Base-by-base conservation (phyloP, 2,888 invertebrate genomes). In the Choristoneura rosaceana region DNA sequence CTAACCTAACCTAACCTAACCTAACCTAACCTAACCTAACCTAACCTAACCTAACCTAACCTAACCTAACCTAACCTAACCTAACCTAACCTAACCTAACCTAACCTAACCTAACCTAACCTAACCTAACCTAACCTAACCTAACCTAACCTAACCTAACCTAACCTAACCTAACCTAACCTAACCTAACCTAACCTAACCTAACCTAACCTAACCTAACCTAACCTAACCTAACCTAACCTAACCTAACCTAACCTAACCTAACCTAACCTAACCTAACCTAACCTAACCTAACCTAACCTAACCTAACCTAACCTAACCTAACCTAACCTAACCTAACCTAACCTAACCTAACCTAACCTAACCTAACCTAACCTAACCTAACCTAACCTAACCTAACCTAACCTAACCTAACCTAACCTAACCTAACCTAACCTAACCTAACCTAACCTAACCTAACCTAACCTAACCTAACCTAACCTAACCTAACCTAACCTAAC, bases 211-310 rank as follows among this genome's bases (percentile, higher is more conserved):
- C 64, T 68, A 73, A 68, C 73, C 64, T 59, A 63, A 64, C 73
- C 64, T 58, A 70, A 70, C 73, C 69, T 73, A 73, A 69, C 71
- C 62, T 64, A 71, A 68, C 50, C 60, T 47, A 25, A 58, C 73
- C 17, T 14, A 73, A 69, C 73, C 66, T 65, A 73, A 69, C 73
- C 69, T 69, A 73, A 69, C 73, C 69, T 69, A 64, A 65, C 73
- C 69, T 69, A 73, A 69, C 73, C 69, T 69, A 73, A 69, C 73
- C 69, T 69, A 73, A 69, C 73, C 69, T 69, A 76, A 74, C 75
- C 73, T 74, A 71, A 71, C 75, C 71, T 74, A 75, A 74, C 74
- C 75, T 74, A 74, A 74, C 75, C 74, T 74, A 74, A 74, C 75
- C 75, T 75, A 73, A 74, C 74, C 76, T 76, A 62, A 61, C 62